These are phyloP conservation scores for Drosophila meridionalis DNA, from an alignment of 2,888 invertebrate genomes.

Conservation along the genomic window DNA sequence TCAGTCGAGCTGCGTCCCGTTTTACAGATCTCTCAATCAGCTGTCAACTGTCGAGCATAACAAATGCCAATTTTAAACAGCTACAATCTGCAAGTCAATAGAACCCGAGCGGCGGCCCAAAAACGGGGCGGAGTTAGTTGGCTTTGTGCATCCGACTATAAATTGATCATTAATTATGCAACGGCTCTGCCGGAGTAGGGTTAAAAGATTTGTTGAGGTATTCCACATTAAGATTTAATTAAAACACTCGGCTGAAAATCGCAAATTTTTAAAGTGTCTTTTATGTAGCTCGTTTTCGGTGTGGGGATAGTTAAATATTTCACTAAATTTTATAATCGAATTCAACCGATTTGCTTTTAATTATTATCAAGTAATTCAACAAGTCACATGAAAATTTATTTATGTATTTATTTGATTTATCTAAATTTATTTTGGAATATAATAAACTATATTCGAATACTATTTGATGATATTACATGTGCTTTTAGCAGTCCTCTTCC, in stretches of 20 bases:
- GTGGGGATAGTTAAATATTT: neutral
- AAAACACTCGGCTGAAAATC: neutral
- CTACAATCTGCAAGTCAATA: conserved; percentile 60
- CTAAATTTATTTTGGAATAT: neutral
- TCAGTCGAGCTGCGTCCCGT: conserved; percentile 35
- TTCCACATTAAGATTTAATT: conserved; percentile 6
- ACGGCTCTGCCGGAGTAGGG: neutral
- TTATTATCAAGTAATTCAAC: neutral
- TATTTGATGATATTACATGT: neutral
- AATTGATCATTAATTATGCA: conserved; percentile 32
- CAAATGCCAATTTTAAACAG: conserved; percentile 55
- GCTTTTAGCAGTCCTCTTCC: neutral
- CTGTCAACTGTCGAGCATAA: conserved; percentile 61
- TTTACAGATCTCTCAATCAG: conserved; percentile 65
- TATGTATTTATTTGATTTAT: neutral
- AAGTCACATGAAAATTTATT: neutral
- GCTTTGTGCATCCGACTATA: conserved; percentile 4
- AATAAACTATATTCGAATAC: neutral
- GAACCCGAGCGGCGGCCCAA: neutral
- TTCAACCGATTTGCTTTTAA: neutral
- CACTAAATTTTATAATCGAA: neutral
- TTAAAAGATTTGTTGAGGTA: conserved; percentile 1
- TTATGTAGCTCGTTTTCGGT: neutral
- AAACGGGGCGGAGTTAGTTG: neutral
- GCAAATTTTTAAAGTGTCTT: neutral